Evolutionary conservation across 1,140 invertebrate species (phyloP).

Genomic region (Bombus confusus): DNA sequence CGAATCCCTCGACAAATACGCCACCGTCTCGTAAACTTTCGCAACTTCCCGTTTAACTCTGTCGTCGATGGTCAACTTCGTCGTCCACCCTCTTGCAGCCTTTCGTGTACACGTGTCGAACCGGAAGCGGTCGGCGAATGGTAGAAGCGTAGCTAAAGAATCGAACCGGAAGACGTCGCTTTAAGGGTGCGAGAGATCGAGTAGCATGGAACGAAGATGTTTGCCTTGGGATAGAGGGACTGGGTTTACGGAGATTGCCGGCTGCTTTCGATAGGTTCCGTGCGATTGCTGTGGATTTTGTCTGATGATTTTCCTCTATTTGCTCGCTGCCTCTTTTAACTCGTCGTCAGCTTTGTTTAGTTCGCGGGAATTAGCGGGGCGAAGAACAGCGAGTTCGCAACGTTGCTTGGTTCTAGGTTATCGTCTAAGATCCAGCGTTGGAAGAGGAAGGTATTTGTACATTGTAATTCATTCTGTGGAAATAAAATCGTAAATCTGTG

Average conservation of each 20-base stretch:
- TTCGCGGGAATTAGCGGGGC: too few relatives aligned
- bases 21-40: slow-evolving; percentile 48
- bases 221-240: too few relatives aligned
- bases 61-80: slow-evolving; percentile 34
- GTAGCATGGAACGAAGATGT: not conserved
- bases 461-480: too few relatives aligned
- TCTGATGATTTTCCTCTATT: too few relatives aligned
- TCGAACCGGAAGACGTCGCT: not conserved
- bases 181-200: not conserved
- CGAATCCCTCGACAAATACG: slow-evolving; percentile 44
- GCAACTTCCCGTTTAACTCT: slow-evolving; percentile 38
- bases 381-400: too few relatives aligned
- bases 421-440: too few relatives aligned
- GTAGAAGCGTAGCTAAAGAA: not conserved
- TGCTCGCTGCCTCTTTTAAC: too few relatives aligned
- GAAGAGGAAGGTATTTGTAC: too few relatives aligned
- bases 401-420: too few relatives aligned
- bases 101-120: not conserved
- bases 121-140: not conserved
- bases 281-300: too few relatives aligned
- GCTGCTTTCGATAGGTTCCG: too few relatives aligned
- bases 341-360: too few relatives aligned
- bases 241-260: not conserved
- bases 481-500: not conserved
- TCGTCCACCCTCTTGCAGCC: not conserved